These are phyloP conservation scores for Synaphobranchus kaupii DNA, from an alignment of 2,797 vertebrate genomes.

Conservation along the genomic window DNA sequence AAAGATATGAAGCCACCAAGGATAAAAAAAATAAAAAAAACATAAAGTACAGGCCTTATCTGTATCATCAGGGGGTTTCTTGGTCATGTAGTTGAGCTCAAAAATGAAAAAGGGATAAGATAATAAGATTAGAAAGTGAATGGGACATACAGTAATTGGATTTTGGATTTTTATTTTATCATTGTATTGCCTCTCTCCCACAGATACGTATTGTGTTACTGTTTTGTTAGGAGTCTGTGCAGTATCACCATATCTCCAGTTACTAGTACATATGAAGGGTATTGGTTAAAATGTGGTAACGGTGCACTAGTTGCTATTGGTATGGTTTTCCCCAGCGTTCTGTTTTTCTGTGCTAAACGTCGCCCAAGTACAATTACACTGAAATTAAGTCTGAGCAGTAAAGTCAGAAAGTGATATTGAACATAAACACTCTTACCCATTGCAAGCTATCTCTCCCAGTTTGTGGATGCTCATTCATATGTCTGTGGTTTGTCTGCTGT, in stretches of 20 bases:
- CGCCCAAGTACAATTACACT: neutral
- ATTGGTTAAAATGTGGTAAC: neutral
- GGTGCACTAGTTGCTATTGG: neutral
- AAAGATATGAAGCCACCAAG: neutral
- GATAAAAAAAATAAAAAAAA: neutral
- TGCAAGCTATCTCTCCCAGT: neutral
- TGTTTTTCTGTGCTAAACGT: neutral
- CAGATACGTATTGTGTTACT: neutral
- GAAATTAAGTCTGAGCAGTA: neutral
- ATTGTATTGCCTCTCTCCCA: neutral
- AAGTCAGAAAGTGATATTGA: neutral
- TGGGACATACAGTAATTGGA: neutral
- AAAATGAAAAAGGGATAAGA: neutral
- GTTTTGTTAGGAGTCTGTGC: neutral
- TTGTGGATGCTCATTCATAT: neutral
- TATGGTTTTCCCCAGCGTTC: neutral
- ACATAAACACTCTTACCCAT: neutral
- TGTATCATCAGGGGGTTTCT: neutral
- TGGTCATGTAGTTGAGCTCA: neutral
- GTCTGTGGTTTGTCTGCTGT: neutral
- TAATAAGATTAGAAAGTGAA: neutral
- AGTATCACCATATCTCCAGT: neutral
- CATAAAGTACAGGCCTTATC: neutral
- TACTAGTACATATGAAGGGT: neutral
- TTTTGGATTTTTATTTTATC: neutral